Conservation (phyloP, 1,140 invertebrate genomes). For the Drosophila pectinifera region DNA sequence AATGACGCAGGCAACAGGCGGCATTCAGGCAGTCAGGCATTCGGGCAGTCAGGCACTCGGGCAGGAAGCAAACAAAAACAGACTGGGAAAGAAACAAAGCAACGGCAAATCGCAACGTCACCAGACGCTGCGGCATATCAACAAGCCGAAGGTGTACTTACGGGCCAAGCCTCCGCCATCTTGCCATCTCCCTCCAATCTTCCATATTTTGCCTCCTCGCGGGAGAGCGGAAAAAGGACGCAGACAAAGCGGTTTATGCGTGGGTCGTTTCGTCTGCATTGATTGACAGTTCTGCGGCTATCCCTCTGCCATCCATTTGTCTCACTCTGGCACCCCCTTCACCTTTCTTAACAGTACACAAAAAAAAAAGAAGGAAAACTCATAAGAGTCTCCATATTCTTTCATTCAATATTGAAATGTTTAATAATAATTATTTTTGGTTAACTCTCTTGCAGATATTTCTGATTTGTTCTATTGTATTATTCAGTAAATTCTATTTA, state of each 20-base stretch:
- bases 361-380: not conserved
- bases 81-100: conserved; percentile 22
- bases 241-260: conserved; percentile 45
- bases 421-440: too few relatives aligned
- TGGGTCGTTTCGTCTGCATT: conserved; percentile 35
- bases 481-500: too few relatives aligned
- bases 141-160: conserved; percentile 43
- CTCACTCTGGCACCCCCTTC: conserved; percentile 5
- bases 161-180: conserved; percentile 29
- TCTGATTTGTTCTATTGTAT: too few relatives aligned
- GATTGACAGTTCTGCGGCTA: conserved; percentile 32
- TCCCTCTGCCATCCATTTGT: conserved; percentile 8
- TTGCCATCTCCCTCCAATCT: not conserved
- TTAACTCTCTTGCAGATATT: too few relatives aligned
- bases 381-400: too few relatives aligned
- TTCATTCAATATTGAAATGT: not conserved
- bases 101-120: conserved; percentile 35
- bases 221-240: conserved; percentile 12
- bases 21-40: conserved; percentile 1
- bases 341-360: not conserved
- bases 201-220: not conserved
- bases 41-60: conserved; percentile 25
- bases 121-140: conserved; percentile 38
- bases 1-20: conserved; percentile 50
- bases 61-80: conserved; percentile 36